Conservation (phyloP, 92 coral and sea anemone species). For the Siderastrea radians region DNA sequence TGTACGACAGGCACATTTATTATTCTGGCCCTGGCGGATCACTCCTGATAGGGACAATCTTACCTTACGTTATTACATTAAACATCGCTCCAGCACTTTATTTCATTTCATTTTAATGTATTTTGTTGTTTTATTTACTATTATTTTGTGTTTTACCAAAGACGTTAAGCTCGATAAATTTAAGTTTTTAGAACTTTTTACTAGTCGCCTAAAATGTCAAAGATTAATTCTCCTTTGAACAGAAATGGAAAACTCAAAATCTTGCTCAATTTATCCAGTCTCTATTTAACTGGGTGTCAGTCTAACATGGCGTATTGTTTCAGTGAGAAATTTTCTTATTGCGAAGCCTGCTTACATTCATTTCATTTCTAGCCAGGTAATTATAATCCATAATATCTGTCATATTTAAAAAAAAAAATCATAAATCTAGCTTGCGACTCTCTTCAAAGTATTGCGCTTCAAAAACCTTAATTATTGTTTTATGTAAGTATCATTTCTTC, state of each 20-base stretch:
- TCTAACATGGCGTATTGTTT: neutral
- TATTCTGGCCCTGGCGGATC: too few species aligned
- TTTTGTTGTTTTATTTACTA: neutral
- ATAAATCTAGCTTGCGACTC: neutral
- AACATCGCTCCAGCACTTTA: too few species aligned
- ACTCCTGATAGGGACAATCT: too few species aligned
- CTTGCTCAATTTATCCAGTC: neutral
- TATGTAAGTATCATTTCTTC: neutral
- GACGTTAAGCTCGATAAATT: neutral
- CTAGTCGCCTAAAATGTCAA: neutral
- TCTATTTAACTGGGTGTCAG: neutral
- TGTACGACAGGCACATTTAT: too few species aligned
- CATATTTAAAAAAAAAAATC: conserved; percentile 11
- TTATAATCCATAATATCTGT: conserved; percentile 32
- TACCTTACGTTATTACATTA: too few species aligned
- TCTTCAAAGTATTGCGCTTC: neutral
- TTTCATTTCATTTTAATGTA: too few species aligned
- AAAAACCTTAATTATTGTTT: neutral
- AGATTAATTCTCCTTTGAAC: neutral
- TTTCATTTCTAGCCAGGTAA: conserved; percentile 22
- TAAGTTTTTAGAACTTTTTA: neutral
- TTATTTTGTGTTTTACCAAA: neutral
- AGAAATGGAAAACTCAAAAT: neutral
- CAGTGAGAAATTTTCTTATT: conserved; percentile 30
- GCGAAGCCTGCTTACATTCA: conserved; percentile 23